Base-by-base conservation (phyloP, 2,797 vertebrate species). In the Myiothlypis coronata region DNA sequence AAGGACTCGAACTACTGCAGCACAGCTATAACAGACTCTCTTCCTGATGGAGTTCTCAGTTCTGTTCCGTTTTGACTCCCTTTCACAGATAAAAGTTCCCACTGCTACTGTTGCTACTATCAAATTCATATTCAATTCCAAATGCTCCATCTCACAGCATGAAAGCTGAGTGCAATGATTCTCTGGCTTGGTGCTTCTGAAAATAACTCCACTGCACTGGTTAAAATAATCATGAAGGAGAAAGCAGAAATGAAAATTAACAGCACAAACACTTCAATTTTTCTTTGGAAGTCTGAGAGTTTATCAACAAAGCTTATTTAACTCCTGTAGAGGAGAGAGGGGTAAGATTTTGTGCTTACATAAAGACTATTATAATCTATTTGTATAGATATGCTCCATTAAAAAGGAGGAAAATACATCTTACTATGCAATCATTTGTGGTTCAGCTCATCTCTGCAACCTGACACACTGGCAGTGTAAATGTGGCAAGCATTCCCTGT, bases 71-170 rank as follows among this genome's bases (percentile, higher is more conserved):
- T 95, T 95, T 84, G 64, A 67, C 75, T 94, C 68, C 24, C 28
- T 84, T 46, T 89, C 78, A 53, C 75, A 80, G 70, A 74, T 37
- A 76, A 87, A 95, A 27, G 27, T 71, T 94, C 78, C 92, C 1
- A 26, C 81, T 82, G 81, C 60, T 90, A 14, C 35, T 93, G 84
- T 95, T 91, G 78, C 60, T 91, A 23, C 78, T 91, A 43, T 83
- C 75, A 85, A 94, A 91, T 94, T 95, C 84, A 92, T 91, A 80
- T 89, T 77, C 78, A 91, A 93, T 74, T 57, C 77, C 89, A 94
- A 94, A 91, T 77, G 89, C 76, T 94, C 65, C 64, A 83, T 69
- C 78, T 94, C 93, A 39, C 89, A 92, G 91, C 76, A 34, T 15
- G 93, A 83, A 93, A 83, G 46, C 72, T 78, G 39, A 61, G 41